Evolutionary conservation across 2,113 vertebrate species (phyloP), one percentile per base, ranked within the genome.

Genomic region (Vireo altiloquus): DNA sequence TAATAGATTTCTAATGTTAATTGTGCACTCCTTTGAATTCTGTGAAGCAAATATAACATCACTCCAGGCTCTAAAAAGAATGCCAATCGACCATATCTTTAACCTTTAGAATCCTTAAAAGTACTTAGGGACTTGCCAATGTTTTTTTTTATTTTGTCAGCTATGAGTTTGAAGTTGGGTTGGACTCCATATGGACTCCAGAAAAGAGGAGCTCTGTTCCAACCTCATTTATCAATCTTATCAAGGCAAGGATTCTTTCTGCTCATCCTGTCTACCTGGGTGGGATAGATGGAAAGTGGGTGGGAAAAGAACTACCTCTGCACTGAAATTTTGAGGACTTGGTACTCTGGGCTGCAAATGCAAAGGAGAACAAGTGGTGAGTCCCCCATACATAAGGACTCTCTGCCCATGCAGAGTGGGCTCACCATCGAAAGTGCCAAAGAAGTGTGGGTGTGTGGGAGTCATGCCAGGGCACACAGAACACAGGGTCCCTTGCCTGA

Each of bases 261-360:
- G 87, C 44, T 95, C 90, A 82, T 86, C 90, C 93, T 96, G 59
- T 95, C 96, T 96, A 94, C 96, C 96, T 97, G 94, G 96, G 96
- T 95, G 94, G 96, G 95, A 96, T 94, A 91, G 68, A 88, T 49
- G 56, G 76, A 95, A 95, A 94, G 64, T 90, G 86, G 89, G 92
- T 92, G 95, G 80, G 44, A 79, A 90, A 83, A 92, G 54, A 94
- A 90, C 94, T 93, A 90, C 50, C 56, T 93, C 89, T 4, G 1
- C 4, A 3, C 27, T 75, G 71, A 91, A 77, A 80, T 94, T 50
- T 77, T 90, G 71, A 91, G 78, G 64, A 74, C 71, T 82, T 57
- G 27, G 27, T 96, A 66, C 63, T 90, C 75, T 77, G 75, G 63
- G 46, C 71, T 82, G 37, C 71, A 87, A 91, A 92, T 22, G 33